A percentile compares a stretch with the other conserved stretches of the same genome.
These are phyloP conservation scores for Steinernema carpocapsae DNA, from an alignment of 2,888 invertebrate genomes.

Conservation along the genomic window DNA sequence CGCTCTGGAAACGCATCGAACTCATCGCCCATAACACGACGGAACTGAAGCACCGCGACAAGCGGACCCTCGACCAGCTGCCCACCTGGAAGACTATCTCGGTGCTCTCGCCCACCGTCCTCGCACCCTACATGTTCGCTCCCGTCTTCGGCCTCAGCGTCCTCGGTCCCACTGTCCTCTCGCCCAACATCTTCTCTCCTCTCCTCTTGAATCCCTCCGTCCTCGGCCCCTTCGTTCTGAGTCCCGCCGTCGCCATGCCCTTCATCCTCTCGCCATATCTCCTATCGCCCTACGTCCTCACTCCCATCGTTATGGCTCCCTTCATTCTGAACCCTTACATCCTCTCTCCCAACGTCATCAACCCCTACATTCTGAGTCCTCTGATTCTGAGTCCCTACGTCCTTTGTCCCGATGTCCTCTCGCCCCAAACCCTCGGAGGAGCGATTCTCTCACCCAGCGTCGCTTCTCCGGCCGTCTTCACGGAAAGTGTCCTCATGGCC, in stretches of 20 bases:
- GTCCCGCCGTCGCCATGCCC: slow-evolving; percentile 39
- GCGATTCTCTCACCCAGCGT: slow-evolving; percentile 62
- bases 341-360: slow-evolving; percentile 58
- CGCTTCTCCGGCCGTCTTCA: slow-evolving; percentile 60
- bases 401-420: slow-evolving; percentile 46
- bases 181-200: slow-evolving; percentile 42
- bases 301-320: slow-evolving; percentile 56
- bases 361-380: slow-evolving; percentile 60
- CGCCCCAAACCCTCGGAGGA: slow-evolving; percentile 56
- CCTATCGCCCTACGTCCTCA: slow-evolving; percentile 54
- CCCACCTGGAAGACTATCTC: slow-evolving; percentile 30
- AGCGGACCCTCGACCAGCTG: slow-evolving; percentile 12
- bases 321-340: slow-evolving; percentile 61
- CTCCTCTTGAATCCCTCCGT: slow-evolving; percentile 45
- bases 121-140: slow-evolving; percentile 60
- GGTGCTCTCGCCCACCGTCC: slow-evolving; percentile 53
- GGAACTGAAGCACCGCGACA: slow-evolving; percentile 35
- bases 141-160: slow-evolving; percentile 37
- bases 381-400: slow-evolving; percentile 52
- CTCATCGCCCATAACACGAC: slow-evolving; percentile 51
- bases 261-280: slow-evolving; percentile 50
- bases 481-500: slow-evolving; percentile 59
- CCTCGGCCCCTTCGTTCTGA: slow-evolving; percentile 44
- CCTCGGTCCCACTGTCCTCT: slow-evolving; percentile 43
- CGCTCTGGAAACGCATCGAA: slow-evolving; percentile 52